Conservation (phyloP, 2,888 invertebrate species). For the Drosophila flavopinicola region DNA sequence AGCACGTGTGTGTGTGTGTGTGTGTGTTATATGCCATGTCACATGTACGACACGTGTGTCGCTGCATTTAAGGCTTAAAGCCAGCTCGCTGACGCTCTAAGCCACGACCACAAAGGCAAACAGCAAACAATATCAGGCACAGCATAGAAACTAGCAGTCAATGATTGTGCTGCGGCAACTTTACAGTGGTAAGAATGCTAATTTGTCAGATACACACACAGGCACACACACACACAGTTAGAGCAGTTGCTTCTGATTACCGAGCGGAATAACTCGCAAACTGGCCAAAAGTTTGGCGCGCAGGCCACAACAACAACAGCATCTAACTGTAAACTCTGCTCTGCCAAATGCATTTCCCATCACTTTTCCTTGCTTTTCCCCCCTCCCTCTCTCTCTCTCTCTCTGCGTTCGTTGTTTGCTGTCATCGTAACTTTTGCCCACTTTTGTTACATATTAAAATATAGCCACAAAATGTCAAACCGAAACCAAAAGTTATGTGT, state of each 20-base stretch:
- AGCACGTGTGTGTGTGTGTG: no score
- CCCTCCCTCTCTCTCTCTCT: no score
- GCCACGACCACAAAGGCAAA: slow-evolving; percentile 53
- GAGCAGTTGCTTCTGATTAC: slow-evolving; percentile 50
- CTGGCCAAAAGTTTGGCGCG: slow-evolving; percentile 43
- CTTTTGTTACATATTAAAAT: slow-evolving; percentile 73
- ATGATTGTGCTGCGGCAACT: slow-evolving; percentile 35
- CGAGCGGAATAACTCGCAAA: slow-evolving; percentile 24
- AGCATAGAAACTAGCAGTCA: slow-evolving; percentile 31
- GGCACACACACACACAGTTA: slow-evolving; percentile 8
- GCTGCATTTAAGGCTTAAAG: slow-evolving; percentile 67
- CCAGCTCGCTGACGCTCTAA: slow-evolving; percentile 64
- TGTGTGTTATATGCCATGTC: slow-evolving; percentile 62
- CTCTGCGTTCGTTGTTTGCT: neutral
- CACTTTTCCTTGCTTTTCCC: slow-evolving; percentile 13
- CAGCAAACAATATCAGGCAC: slow-evolving; percentile 44
- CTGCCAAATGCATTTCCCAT: slow-evolving; percentile 50
- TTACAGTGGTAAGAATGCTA: slow-evolving; percentile 65
- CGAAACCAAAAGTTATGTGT: slow-evolving; percentile 74
- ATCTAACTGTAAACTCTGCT: slow-evolving; percentile 19
- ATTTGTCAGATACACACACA: slow-evolving; percentile 50
- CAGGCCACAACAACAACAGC: slow-evolving; percentile 8
- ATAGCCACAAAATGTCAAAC: slow-evolving; percentile 76
- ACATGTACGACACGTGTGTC: slow-evolving; percentile 53
- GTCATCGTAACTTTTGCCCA: slow-evolving; percentile 63